Evolutionary conservation across 2,888 invertebrate species (phyloP).

Genomic region (Lamproptera curius): DNA sequence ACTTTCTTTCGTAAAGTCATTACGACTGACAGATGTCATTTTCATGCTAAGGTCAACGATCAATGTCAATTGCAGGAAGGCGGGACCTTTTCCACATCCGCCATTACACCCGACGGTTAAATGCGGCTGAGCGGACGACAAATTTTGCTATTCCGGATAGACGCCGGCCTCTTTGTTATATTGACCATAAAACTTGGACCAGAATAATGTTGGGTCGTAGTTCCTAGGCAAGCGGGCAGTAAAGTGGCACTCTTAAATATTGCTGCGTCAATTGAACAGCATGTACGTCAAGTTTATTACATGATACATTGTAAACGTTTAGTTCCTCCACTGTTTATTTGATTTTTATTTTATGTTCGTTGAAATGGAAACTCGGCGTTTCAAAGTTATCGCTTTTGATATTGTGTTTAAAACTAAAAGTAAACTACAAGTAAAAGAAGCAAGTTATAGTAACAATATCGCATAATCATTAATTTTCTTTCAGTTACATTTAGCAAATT

Average conservation of each 20-base stretch:
- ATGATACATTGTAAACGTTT: conserved; percentile 7
- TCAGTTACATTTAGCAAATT: too few relatives aligned
- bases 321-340: too few relatives aligned
- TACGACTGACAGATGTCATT: not conserved
- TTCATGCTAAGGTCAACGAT: not conserved
- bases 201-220: conserved; percentile 37
- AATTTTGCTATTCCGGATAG: conserved; percentile 1
- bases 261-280: conserved; percentile 10
- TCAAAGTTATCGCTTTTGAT: too few relatives aligned
- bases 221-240: conserved; percentile 30
- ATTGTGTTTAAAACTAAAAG: too few relatives aligned
- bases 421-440: too few relatives aligned
- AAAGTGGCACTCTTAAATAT: conserved; percentile 24
- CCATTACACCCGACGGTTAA: not conserved
- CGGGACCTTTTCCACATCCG: not conserved
- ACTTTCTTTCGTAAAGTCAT: too few relatives aligned
- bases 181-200: conserved; percentile 49
- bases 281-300: conserved; percentile 10
- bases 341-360: too few relatives aligned
- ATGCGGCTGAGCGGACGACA: conserved; percentile 3
- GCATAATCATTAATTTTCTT: too few relatives aligned
- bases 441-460: too few relatives aligned
- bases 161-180: conserved; percentile 28
- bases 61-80: not conserved
- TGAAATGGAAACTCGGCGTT: too few relatives aligned